These are phyloP conservation scores for Sylvilagus bachmani DNA, from an alignment of 2,113 vertebrate species.

Conservation along the genomic window DNA sequence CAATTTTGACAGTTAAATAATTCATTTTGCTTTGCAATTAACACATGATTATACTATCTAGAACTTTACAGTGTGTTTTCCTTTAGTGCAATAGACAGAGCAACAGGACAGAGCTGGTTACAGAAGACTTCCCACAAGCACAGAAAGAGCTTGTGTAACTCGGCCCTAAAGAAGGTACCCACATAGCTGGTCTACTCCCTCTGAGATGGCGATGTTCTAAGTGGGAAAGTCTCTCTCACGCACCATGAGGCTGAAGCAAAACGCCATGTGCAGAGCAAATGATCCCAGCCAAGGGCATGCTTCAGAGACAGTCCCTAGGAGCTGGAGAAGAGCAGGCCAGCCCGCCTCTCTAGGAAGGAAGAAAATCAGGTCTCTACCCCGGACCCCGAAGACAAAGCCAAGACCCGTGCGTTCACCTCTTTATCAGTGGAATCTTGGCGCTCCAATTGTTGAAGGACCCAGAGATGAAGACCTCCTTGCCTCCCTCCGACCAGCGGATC, in stretches of 20 bases:
- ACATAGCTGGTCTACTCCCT: not conserved
- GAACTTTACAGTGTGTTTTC: not conserved
- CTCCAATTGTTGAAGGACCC: slow-evolving; percentile 99
- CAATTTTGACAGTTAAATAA: slow-evolving; percentile 16
- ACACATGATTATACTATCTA: not conserved
- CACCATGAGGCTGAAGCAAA: not conserved
- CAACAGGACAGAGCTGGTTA: not conserved
- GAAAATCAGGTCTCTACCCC: not conserved
- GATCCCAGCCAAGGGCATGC: not conserved
- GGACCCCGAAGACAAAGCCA: not conserved
- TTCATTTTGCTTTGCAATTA: not conserved
- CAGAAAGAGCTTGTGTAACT: not conserved
- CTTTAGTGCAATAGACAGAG: slow-evolving; percentile 25
- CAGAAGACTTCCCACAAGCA: not conserved
- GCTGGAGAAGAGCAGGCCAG: not conserved
- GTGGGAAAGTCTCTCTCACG: slow-evolving; percentile 27
- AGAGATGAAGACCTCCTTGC: slow-evolving; percentile 97
- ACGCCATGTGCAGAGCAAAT: not conserved
- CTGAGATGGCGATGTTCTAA: not conserved
- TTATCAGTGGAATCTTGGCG: slow-evolving; percentile 97
- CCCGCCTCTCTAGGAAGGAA: not conserved
- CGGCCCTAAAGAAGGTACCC: not conserved
- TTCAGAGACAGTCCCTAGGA: not conserved
- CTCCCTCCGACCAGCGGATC: slow-evolving; percentile 97
- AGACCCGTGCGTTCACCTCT: slow-evolving; percentile 90